Evolutionary conservation across 2,797 vertebrate species (phyloP).

Genomic region (Vespertilio murinus): DNA sequence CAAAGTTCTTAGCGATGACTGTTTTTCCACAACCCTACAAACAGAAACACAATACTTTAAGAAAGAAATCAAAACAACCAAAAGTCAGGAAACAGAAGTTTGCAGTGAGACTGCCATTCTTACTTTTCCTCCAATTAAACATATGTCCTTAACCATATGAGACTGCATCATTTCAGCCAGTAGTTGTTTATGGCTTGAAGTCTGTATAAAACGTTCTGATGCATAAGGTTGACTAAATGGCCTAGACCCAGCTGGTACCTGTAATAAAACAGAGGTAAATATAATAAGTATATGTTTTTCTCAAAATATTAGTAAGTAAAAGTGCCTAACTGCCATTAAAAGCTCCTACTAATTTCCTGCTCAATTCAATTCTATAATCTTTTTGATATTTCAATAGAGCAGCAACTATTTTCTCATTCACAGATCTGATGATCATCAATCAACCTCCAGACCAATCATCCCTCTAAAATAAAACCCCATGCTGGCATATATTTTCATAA

Average conservation of each 20-base stretch:
- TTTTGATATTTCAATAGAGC: conserved; percentile 20
- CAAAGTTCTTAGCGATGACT: conserved; percentile 93
- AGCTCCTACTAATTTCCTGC: neutral
- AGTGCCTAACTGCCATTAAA: neutral
- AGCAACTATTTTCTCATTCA: neutral
- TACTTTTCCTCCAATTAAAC: conserved; percentile 97
- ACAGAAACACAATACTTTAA: conserved; percentile 55
- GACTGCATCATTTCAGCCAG: conserved; percentile 98
- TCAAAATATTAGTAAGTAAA: conserved; percentile 46
- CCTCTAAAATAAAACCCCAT: neutral
- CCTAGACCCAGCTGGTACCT: conserved; percentile 92
- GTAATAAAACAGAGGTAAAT: conserved; percentile 33
- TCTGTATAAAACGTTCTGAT: conserved; percentile 89
- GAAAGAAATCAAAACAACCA: neutral
- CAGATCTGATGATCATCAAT: neutral
- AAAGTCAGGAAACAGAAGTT: neutral
- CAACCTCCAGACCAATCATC: conserved; percentile 34
- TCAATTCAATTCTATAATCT: neutral
- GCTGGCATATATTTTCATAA: neutral
- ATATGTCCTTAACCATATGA: conserved; percentile 97
- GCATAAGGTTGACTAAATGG: conserved; percentile 79
- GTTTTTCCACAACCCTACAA: conserved; percentile 97
- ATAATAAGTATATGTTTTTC: conserved; percentile 23
- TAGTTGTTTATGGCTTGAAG: conserved; percentile 90
- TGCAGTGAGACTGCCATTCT: conserved; percentile 32